Conservation (phyloP, 2,113 vertebrate species). For the Accipiter virgatus region DNA sequence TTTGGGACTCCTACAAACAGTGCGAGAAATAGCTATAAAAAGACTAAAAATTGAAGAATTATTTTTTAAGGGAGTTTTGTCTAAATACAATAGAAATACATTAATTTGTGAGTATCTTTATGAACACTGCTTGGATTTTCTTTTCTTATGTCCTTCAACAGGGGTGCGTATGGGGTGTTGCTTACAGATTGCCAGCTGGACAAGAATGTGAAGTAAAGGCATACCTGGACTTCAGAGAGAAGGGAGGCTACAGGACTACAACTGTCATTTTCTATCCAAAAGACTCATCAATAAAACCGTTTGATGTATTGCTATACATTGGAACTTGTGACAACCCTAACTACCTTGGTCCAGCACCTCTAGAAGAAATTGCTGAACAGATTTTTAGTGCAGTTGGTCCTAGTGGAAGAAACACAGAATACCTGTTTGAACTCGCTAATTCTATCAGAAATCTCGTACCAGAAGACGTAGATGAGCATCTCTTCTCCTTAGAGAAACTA, state of each 20-base stretch:
- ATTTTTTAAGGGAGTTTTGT: background rate
- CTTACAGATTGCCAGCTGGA: conserved; percentile 89
- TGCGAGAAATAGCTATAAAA: background rate
- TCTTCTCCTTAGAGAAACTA: conserved; percentile 90
- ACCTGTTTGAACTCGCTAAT: conserved; percentile 91
- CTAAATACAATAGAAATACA: background rate
- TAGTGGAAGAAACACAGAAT: conserved; percentile 92
- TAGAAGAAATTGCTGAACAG: conserved; percentile 93
- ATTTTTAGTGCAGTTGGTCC: conserved; percentile 86
- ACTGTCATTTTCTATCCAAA: conserved; percentile 87
- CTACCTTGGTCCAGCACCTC: conserved; percentile 94
- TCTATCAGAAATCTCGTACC: conserved; percentile 87
- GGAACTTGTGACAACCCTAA: conserved; percentile 91
- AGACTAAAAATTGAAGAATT: background rate
- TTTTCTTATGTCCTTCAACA: conserved; percentile 60
- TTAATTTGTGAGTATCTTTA: background rate
- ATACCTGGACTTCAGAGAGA: conserved; percentile 93
- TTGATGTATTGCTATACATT: conserved; percentile 88
- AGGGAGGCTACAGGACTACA: conserved; percentile 90
- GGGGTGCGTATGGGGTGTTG: conserved; percentile 95
- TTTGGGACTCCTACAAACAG: background rate
- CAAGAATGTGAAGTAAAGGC: conserved; percentile 90
- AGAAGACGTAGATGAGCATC: conserved; percentile 89
- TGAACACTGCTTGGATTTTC: background rate
- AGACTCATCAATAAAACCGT: conserved; percentile 73